Conservation (phyloP, 2,113 vertebrate species). For the Heterochromis multidens region DNA sequence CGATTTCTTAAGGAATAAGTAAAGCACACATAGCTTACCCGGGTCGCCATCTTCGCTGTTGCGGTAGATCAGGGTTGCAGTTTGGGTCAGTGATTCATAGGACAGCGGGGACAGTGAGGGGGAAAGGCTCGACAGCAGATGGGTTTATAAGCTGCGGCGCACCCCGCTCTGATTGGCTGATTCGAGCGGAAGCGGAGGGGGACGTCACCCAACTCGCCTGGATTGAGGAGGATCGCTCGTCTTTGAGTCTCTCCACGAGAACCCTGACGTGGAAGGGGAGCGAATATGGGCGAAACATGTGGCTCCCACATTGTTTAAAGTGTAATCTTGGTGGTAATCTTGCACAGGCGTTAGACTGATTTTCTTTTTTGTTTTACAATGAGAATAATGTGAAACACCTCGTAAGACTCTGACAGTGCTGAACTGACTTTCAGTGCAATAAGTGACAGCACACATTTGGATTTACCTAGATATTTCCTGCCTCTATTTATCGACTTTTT, state of each 20-base stretch:
- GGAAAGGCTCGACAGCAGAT: conserved; percentile 25
- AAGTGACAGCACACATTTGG: neutral
- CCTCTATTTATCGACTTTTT: neutral
- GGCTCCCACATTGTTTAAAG: neutral
- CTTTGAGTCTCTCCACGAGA: neutral
- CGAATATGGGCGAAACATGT: neutral
- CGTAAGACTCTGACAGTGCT: neutral
- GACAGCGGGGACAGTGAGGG: conserved; percentile 14
- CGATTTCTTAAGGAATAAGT: neutral
- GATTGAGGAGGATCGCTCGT: neutral
- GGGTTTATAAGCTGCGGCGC: conserved; percentile 47
- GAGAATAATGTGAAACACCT: neutral
- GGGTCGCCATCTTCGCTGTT: conserved; percentile 74
- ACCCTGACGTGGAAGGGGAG: conserved; percentile 9
- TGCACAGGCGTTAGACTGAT: rapidly evolving
- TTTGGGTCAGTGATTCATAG: neutral
- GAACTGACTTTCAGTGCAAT: neutral
- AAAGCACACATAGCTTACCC: conserved; percentile 60
- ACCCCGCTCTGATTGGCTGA: conserved; percentile 54
- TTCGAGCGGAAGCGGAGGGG: conserved; percentile 14
- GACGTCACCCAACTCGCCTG: neutral
- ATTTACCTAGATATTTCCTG: neutral
- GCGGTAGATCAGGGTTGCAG: conserved; percentile 27
- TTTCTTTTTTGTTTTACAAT: rapidly evolving
- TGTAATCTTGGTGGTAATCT: neutral